Percentiles rank a stretch among this genome's conserved stretches.
These are phyloP conservation scores for Mesembrinibis cayennensis DNA, from an alignment of 2,113 vertebrate genomes.

Conservation along the genomic window DNA sequence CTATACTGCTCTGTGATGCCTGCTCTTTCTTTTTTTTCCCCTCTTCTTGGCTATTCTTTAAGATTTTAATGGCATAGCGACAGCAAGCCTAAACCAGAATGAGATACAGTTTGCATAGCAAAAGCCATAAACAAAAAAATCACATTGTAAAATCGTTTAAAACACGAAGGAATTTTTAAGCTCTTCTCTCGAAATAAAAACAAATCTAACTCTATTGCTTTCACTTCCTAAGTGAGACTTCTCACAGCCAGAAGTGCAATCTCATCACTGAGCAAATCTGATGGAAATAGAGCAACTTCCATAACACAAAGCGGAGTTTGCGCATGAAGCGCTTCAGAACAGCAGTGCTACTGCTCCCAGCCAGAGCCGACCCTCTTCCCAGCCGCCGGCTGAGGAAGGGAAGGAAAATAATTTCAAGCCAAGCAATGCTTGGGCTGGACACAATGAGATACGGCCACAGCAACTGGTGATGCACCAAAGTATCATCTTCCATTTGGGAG, in stretches of 20 bases:
- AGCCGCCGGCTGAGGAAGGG: not conserved
- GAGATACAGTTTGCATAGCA: not conserved
- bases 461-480: not conserved
- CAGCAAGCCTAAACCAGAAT: not conserved
- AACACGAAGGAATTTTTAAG: not conserved
- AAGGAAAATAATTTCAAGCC: not conserved
- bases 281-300: not conserved
- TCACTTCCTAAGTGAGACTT: conserved; percentile 15
- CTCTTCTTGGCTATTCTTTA: not conserved
- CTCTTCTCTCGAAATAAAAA: not conserved
- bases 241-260: not conserved
- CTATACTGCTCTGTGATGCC: not conserved
- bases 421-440: not conserved
- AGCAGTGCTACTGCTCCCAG: not conserved
- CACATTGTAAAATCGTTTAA: not conserved
- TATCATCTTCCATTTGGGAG: not conserved
- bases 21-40: not conserved
- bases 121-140: not conserved
- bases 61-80: not conserved
- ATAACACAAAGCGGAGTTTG: not conserved
- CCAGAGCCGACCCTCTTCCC: not conserved
- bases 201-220: conserved; percentile 23
- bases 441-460: not conserved
- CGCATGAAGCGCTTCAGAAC: not conserved
- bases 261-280: not conserved